Base-by-base conservation (phyloP, 2,888 invertebrate species). In the Lottia gigantea region DNA sequence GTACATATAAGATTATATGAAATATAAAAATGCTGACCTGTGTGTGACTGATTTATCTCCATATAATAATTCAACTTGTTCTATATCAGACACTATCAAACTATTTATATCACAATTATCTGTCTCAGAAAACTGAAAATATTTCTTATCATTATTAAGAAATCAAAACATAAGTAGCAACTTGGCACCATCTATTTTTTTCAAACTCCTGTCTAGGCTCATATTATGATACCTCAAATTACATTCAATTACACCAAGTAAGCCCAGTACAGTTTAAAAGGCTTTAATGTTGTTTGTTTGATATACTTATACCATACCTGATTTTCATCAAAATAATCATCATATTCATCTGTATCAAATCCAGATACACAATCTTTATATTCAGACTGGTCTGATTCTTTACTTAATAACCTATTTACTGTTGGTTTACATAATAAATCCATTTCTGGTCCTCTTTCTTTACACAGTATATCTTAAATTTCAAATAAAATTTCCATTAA, bases 351-450 rank as follows among this genome's bases (percentile, higher is more conserved):
- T 3, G 73, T 72, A n/a, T 71, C 74, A 15, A 79, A 61, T 46
- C 70, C 77, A n/a, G 80, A 80, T 31, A 73, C 55, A 46, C 80
- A 81, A 47, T 83, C 83, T 15, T 71, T 70, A 66, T 82, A 83
- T 46, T 74, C 65, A 0, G 82, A 83, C 23, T 23, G 14, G 4
- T 55, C 55, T 15, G 55, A 55, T 23, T 55, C 55, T 23, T 55
- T 55, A 55, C 55, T 55, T 8, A 55, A 23, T 23, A 55, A 23
- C 19, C 55, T 55, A 3, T 55, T 23, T 15, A 55, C 55, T 12
- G 55, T 55, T 12, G 55, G 55, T 55, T 55, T 55, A 55, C 55
- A 55, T 55, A 23, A 19, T 55, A 23, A 14, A 14, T 23, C 11
- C 14, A 55, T 40, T 40, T 40, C 19, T 23, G 19, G 12, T 23